Evolutionary conservation across 1,140 invertebrate genomes (phyloP).

Genomic region (Holotrichia oblita): DNA sequence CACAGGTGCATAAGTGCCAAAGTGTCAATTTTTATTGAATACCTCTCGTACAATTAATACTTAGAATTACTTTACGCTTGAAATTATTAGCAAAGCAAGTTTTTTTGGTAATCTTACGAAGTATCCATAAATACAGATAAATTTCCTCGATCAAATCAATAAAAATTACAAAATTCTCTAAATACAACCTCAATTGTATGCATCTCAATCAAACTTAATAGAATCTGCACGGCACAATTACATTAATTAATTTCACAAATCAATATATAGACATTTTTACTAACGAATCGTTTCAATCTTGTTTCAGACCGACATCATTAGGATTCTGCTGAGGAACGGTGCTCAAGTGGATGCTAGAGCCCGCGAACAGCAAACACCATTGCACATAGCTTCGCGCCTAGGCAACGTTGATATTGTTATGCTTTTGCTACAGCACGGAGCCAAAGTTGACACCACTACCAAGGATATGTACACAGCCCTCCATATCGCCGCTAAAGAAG

Average conservation of each 20-base stretch:
- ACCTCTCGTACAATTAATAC: too few relatives aligned
- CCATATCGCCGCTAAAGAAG: slow-evolving; percentile 99
- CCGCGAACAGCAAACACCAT: slow-evolving; percentile 93
- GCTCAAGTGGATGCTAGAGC: slow-evolving; percentile 96
- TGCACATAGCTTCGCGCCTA: slow-evolving; percentile 93
- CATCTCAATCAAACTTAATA: background rate
- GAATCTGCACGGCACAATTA: background rate
- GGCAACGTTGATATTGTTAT: slow-evolving; percentile 97
- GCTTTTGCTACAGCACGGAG: slow-evolving; percentile 91
- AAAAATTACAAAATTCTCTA: too few relatives aligned
- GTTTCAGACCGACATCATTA: slow-evolving; percentile 93
- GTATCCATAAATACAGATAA: too few relatives aligned
- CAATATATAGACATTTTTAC: background rate
- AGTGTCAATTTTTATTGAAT: too few relatives aligned
- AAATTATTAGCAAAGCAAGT: too few relatives aligned
- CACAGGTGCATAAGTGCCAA: too few relatives aligned
- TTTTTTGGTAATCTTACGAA: too few relatives aligned
- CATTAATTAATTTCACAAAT: background rate
- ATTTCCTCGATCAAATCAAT: too few relatives aligned
- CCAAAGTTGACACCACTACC: slow-evolving; percentile 89
- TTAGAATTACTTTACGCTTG: too few relatives aligned
- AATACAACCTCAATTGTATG: background rate
- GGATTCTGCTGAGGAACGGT: slow-evolving; percentile 95
- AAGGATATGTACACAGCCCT: slow-evolving; percentile 98
- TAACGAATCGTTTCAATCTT: slow-evolving; percentile 19